Conservation (phyloP, 1,140 invertebrate species). For the Paracyclopina nana region DNA sequence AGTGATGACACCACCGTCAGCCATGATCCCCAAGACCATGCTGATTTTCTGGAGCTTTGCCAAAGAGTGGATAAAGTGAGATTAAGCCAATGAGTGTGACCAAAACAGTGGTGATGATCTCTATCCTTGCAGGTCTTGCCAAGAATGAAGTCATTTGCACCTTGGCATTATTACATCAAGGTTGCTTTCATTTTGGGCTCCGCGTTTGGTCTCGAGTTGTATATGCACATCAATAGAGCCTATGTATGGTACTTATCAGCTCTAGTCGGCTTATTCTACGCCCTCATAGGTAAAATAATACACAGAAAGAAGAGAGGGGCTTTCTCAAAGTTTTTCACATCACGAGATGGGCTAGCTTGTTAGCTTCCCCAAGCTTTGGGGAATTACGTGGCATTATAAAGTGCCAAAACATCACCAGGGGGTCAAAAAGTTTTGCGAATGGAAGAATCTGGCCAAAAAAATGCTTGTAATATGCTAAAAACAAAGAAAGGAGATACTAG, state of each 20-base stretch:
- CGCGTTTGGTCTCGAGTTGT: not conserved
- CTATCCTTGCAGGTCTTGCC: not conserved
- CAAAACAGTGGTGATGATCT: not conserved
- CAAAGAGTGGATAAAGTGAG: not conserved
- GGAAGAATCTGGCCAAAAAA: too few relatives aligned
- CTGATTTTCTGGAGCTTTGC: conserved; percentile 1
- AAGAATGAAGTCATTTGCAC: conserved; percentile 8
- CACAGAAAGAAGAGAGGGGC: not conserved
- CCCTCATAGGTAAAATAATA: conserved; percentile 1
- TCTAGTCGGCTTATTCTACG: conserved; percentile 6
- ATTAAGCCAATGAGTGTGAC: not conserved
- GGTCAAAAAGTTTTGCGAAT: too few relatives aligned
- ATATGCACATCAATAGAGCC: not conserved
- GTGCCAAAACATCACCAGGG: too few relatives aligned
- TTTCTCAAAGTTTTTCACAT: not conserved
- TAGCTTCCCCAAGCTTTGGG: too few relatives aligned
- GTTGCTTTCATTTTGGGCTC: not conserved
- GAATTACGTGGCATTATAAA: too few relatives aligned
- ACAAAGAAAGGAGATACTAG: too few relatives aligned
- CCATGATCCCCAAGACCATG: not conserved
- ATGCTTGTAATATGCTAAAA: too few relatives aligned
- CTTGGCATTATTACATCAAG: conserved; percentile 13
- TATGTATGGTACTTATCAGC: conserved; percentile 5
- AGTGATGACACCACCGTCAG: not conserved
- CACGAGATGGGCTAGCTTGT: too few relatives aligned